phyloP scores from a whole-genome alignment of 2,888 invertebrate genomes.

The Callinectes sapidus region DNA sequence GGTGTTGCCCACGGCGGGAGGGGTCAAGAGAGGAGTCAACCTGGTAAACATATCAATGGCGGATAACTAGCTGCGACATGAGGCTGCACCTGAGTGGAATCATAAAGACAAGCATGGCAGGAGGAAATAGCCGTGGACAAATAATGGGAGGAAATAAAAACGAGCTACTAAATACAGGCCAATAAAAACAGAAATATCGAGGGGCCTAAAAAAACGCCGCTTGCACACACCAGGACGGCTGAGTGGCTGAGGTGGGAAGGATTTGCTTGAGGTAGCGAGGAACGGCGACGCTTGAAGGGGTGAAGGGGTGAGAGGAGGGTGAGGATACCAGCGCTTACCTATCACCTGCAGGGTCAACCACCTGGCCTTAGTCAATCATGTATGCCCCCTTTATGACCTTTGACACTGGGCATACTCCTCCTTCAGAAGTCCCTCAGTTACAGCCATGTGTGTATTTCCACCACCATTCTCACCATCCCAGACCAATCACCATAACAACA shows the following conservation, averaged over 20 bases:
- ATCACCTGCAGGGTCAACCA: constrained; percentile 8
- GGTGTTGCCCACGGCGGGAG: not conserved
- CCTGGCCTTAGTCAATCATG: not conserved
- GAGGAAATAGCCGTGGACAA: constrained; percentile 1
- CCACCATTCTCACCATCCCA: not conserved
- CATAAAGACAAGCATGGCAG: not conserved
- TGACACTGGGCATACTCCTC: not conserved
- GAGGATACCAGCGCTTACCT: not conserved
- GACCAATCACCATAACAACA: not conserved
- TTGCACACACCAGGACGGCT: not conserved
- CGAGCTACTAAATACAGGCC: not conserved
- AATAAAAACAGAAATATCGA: constrained; percentile 18
- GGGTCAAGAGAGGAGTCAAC: not conserved
- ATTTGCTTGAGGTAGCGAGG: not conserved
- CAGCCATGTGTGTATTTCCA: not conserved
- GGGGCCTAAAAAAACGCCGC: not conserved
- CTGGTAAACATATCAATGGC: constrained; percentile 8
- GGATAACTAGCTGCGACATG: constrained; percentile 15
- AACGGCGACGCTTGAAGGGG: not conserved
- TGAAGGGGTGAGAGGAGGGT: not conserved
- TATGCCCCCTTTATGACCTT: not conserved
- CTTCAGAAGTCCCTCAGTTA: not conserved
- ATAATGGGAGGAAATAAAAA: not conserved
- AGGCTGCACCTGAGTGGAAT: not conserved
- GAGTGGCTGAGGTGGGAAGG: not conserved